These are phyloP conservation scores for Pterophyllum scalare DNA, from an alignment of 2,113 vertebrate genomes.

Conservation along the genomic window DNA sequence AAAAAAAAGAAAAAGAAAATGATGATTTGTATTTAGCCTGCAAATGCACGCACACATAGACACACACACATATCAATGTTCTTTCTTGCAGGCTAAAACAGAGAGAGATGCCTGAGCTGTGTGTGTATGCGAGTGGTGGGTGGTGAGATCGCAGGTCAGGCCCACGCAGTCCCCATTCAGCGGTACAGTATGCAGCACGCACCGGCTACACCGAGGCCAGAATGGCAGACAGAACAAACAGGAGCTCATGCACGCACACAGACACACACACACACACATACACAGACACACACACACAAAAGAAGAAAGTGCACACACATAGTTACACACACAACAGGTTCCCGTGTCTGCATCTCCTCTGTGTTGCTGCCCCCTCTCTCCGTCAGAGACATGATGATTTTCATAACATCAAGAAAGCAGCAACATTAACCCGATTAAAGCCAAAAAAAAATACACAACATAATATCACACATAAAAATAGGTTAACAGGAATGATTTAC, in stretches of 20 bases:
- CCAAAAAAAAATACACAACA: neutral
- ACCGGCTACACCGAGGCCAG: slow-evolving; percentile 58
- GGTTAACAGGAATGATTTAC: neutral
- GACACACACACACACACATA: slow-evolving; percentile 22
- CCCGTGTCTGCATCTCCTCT: neutral
- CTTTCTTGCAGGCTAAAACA: slow-evolving; percentile 57
- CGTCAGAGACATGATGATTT: slow-evolving; percentile 19
- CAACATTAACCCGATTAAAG: neutral
- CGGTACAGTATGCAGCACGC: slow-evolving; percentile 68
- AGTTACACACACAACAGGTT: slow-evolving; percentile 5
- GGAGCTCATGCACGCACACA: slow-evolving; percentile 33
- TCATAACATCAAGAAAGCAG: neutral
- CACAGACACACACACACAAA: slow-evolving; percentile 15
- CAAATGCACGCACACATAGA: slow-evolving; percentile 6
- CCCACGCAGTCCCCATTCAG: slow-evolving; percentile 81
- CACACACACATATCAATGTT: slow-evolving; percentile 10
- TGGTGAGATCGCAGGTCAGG: slow-evolving; percentile 73
- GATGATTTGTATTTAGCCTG: slow-evolving; percentile 50
- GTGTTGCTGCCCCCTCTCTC: slow-evolving; percentile 39
- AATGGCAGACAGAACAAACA: slow-evolving; percentile 73
- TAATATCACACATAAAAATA: neutral
- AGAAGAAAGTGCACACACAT: neutral
- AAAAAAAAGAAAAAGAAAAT: slow-evolving; percentile 16
- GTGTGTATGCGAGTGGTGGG: slow-evolving; percentile 63
- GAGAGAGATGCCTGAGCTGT: slow-evolving; percentile 55